phyloP scores from a whole-genome alignment of 2,888 invertebrate genomes.

The Eutolmus rufibarbis region DNA sequence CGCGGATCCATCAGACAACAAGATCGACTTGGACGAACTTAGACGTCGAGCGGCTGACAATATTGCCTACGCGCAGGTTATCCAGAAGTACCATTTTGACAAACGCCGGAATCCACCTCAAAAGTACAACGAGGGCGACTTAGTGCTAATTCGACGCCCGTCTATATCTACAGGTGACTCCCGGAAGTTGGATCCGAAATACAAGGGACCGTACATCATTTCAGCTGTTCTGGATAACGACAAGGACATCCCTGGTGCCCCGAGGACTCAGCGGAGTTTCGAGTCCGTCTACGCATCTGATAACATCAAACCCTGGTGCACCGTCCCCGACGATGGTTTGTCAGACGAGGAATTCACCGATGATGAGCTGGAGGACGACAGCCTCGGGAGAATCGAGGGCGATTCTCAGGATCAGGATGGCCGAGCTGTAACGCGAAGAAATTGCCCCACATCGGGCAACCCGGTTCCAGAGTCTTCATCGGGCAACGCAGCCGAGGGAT shows the following conservation, averaged over 20 bases:
- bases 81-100: neutral
- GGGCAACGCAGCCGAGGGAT: too few species aligned
- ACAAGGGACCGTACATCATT: too few species aligned
- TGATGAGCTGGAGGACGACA: neutral
- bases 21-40: neutral
- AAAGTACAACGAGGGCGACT: too few species aligned
- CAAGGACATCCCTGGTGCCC: neutral
- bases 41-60: neutral
- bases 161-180: too few species aligned
- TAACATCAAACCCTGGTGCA: neutral
- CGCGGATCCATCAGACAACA: neutral
- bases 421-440: neutral
- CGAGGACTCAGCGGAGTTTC: neutral
- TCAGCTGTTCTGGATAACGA: neutral
- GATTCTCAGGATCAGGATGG: neutral
- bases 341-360: neutral
- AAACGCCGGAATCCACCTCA: too few species aligned
- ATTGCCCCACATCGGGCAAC: too few species aligned
- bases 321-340: neutral
- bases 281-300: neutral
- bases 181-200: too few species aligned
- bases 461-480: too few species aligned
- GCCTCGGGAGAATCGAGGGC: neutral
- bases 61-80: neutral
- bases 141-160: too few species aligned